phyloP scores from a whole-genome alignment of 2,797 vertebrate species.

The Xenops minutus region DNA sequence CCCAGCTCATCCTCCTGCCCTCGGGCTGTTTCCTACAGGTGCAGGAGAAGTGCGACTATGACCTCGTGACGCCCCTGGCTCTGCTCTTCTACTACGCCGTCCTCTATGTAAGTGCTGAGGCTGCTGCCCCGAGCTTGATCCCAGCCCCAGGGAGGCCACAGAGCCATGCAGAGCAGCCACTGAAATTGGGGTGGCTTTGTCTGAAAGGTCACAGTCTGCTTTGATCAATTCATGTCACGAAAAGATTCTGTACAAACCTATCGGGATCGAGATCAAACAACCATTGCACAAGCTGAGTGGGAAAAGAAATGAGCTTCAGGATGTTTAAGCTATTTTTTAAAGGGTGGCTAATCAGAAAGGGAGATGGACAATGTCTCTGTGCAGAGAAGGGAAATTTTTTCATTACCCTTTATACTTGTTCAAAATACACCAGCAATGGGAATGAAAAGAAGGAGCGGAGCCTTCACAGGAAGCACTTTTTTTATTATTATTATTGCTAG shows the following conservation, averaged over 20 bases:
- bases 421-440: background rate
- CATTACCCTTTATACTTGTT: background rate
- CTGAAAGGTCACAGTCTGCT: background rate
- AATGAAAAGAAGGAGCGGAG: background rate
- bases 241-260: accelerated
- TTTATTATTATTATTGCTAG: slow-evolving; percentile 11
- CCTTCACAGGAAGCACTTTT: slow-evolving; percentile 30
- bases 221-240: background rate
- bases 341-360: background rate
- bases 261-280: background rate
- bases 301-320: background rate
- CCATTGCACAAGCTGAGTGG: background rate
- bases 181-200: accelerated
- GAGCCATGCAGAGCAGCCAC: background rate
- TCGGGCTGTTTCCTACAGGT: slow-evolving; percentile 75
- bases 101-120: slow-evolving; percentile 82
- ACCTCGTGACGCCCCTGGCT: slow-evolving; percentile 88
- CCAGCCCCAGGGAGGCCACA: accelerated
- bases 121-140: background rate
- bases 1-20: background rate
- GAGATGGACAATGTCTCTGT: background rate
- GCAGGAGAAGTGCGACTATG: slow-evolving; percentile 89
- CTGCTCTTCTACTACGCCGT: slow-evolving; percentile 92
- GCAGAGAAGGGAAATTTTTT: background rate
- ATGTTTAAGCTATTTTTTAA: background rate